Conservation (phyloP, 2,113 vertebrate genomes). For the Pipa parva region DNA sequence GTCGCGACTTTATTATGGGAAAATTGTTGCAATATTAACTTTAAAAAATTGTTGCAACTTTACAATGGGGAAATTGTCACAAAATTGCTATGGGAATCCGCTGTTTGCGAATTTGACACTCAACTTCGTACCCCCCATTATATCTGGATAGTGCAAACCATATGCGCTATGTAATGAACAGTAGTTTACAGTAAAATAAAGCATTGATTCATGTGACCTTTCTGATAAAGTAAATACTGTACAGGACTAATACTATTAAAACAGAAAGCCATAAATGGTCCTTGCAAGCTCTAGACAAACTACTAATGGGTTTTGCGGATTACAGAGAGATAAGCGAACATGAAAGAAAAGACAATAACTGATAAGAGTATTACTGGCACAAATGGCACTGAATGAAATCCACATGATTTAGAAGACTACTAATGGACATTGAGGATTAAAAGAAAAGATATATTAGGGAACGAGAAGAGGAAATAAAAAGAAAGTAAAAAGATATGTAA, state of each 20-base stretch:
- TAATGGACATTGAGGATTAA: constrained; percentile 17
- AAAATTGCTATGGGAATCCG: too few relatives aligned
- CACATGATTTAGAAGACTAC: constrained; percentile 2
- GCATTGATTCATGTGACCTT: constrained; percentile 15
- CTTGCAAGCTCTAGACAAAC: constrained; percentile 23
- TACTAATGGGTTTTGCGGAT: constrained; percentile 26
- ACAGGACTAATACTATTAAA: background rate
- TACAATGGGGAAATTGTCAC: too few relatives aligned
- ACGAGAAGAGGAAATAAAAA: background rate
- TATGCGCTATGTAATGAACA: too few relatives aligned
- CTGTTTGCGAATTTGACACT: too few relatives aligned
- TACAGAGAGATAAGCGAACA: constrained; percentile 26
- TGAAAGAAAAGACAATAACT: constrained; percentile 19
- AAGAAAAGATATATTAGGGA: background rate
- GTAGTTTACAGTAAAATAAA: too few relatives aligned
- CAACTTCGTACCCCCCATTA: too few relatives aligned
- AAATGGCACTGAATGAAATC: constrained; percentile 11
- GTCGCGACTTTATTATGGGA: too few relatives aligned
- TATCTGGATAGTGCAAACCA: too few relatives aligned
- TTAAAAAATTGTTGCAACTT: too few relatives aligned
- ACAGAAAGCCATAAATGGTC: constrained; percentile 5
- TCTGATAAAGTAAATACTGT: constrained; percentile 31
- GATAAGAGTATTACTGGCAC: constrained; percentile 38
- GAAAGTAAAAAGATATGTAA: background rate
- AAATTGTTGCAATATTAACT: too few relatives aligned